phyloP scores from a whole-genome alignment of 2,113 vertebrate species.

The Prolemur simus region DNA sequence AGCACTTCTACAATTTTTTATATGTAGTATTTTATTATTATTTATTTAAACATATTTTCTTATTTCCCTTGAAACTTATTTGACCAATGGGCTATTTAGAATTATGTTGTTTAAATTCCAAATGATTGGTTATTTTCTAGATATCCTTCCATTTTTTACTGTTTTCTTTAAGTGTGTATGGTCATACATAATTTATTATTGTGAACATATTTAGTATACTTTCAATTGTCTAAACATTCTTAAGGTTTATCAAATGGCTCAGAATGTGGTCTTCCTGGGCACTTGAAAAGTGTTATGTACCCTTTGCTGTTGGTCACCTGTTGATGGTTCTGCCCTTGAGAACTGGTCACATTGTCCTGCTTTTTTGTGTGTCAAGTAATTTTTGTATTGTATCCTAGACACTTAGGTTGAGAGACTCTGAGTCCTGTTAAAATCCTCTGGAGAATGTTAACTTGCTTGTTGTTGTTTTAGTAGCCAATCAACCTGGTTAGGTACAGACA shows the following conservation, averaged over 20 bases:
- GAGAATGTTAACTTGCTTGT: background rate
- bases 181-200: background rate
- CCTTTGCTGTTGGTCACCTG: background rate
- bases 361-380: background rate
- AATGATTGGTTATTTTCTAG: background rate
- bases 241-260: background rate
- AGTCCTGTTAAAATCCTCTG: background rate
- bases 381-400: background rate
- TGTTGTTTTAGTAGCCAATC: background rate
- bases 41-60: background rate
- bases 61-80: background rate
- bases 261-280: background rate
- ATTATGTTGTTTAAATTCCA: background rate
- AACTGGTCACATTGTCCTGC: background rate
- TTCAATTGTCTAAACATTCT: background rate
- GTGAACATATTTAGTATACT: background rate
- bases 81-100: background rate
- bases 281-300: background rate
- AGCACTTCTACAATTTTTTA: background rate
- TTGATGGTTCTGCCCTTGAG: background rate
- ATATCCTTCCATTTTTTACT: background rate
- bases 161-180: background rate
- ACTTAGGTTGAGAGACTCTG: background rate
- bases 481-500: background rate
- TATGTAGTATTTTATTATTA: background rate